Conservation (phyloP, 2,797 vertebrate species). For the Alcedo atthis region DNA sequence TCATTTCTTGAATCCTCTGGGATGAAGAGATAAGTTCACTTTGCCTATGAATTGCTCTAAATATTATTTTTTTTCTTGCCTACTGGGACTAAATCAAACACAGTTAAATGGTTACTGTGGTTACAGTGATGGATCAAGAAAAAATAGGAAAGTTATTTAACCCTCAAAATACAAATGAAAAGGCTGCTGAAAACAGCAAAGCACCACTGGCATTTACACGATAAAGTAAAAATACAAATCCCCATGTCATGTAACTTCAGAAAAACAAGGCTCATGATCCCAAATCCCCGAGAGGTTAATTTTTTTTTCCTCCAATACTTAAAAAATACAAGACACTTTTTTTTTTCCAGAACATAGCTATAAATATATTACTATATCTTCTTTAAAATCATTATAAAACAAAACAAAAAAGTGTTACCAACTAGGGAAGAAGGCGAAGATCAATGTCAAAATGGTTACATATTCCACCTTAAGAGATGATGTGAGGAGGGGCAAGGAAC, state of each 20-base stretch:
- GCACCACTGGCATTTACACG: neutral
- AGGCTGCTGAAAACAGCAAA: neutral
- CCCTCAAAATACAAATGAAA: constrained; percentile 32
- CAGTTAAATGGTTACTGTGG: constrained; percentile 75
- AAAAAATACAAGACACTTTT: neutral
- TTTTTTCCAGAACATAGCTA: neutral
- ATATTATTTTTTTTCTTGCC: constrained; percentile 64
- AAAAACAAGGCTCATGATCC: neutral
- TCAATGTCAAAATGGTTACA: neutral
- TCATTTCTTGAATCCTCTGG: constrained; percentile 19
- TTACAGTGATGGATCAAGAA: constrained; percentile 56
- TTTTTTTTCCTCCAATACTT: neutral
- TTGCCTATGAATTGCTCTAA: constrained; percentile 53
- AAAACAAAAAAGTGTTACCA: neutral
- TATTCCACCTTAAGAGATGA: neutral
- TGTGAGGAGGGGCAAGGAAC: rapidly evolving
- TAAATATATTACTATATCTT: neutral
- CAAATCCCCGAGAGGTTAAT: neutral
- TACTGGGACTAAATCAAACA: constrained; percentile 64
- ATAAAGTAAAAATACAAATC: neutral
- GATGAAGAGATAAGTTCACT: constrained; percentile 35
- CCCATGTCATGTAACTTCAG: neutral
- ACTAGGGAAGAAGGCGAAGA: neutral
- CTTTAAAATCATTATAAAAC: neutral
- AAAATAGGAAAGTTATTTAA: constrained; percentile 46